Base-by-base conservation (phyloP, 2,888 invertebrate genomes). In the Odontocolon sp. region DNA sequence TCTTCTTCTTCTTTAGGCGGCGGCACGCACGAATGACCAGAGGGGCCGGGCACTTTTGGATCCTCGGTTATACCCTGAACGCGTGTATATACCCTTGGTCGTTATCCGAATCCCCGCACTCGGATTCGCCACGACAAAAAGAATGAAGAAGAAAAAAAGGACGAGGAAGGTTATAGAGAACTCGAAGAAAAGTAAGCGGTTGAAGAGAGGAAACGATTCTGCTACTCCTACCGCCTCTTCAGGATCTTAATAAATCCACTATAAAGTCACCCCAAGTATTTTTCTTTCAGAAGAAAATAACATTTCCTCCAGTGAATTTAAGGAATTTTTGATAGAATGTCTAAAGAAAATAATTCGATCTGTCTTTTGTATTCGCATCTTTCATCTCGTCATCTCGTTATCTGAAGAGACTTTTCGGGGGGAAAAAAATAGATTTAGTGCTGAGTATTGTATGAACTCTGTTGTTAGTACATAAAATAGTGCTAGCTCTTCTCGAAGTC, bases 371-470 rank as follows among this genome's bases (percentile, higher is more conserved):
- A 23, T 33, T n/a, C 33, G 47, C 23, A 54, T 71, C 76, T 67
- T 61, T 33, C 14, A 36, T 26, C 70, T 68, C 72, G n/a, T 68
- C 56, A 77, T 67, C 76, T 68, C 61, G 71, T 71, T 77, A 77
- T 77, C 76, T 59, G 11, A 8, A 21, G 18, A 26, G 66, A 69
- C 31, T 45, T 40, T 38, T 45, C 47, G 31, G 38, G 45, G 42
- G 69, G 38, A 21, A 5, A 31, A 64, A 50, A 66, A 61, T 63
- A 40, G 28, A 63, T 67, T 33, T 77, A 28, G 21, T n/a, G n/a
- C n/a, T n/a, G n/a, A n/a, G n/a, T n/a, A n/a, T n/a, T n/a, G n/a
- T n/a, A n/a, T n/a, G n/a, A n/a, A n/a, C n/a, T n/a, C n/a, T n/a
- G n/a, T n/a, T n/a, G n/a, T n/a, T n/a, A n/a, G n/a, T n/a, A n/a